Percentiles rank a stretch among this genome's conserved stretches.
Conservation (phyloP, 2,113 vertebrate genomes). For the Colinus virginianus region DNA sequence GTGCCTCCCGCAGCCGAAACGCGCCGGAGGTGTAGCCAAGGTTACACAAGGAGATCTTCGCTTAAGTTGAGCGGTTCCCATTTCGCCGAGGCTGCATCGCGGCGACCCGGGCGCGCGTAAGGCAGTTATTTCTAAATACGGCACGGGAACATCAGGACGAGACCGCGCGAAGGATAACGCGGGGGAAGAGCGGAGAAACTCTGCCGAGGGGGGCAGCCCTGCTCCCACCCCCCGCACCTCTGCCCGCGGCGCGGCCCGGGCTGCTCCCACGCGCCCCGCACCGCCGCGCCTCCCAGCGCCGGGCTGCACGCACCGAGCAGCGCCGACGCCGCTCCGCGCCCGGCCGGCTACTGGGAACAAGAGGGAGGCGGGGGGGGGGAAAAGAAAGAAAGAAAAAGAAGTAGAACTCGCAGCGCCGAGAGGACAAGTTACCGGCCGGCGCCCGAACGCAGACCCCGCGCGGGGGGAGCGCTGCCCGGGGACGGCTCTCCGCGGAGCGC, state of each 20-base stretch:
- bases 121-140: not conserved
- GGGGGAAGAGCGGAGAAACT: not conserved
- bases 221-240: not conserved
- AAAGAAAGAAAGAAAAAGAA: not conserved
- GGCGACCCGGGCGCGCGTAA: not conserved
- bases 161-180: not conserved
- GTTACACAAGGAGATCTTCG: conserved; percentile 73
- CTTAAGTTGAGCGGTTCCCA: conserved; percentile 35
- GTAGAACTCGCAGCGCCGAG: not conserved
- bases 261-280: conserved; percentile 10
- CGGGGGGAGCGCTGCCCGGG: not conserved
- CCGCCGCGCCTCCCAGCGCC: no score
- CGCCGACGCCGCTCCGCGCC: not conserved
- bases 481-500: not conserved
- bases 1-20: not conserved
- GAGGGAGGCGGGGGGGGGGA: not conserved
- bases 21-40: not conserved
- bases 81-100: conserved; percentile 9
- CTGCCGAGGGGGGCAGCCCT: not conserved
- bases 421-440: not conserved
- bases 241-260: not conserved
- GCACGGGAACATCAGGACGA: not conserved
- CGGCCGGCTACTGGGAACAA: not conserved
- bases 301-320: not conserved
- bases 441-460: not conserved